Base-by-base conservation (phyloP, 2,797 vertebrate species). In the Hydrophis major region DNA sequence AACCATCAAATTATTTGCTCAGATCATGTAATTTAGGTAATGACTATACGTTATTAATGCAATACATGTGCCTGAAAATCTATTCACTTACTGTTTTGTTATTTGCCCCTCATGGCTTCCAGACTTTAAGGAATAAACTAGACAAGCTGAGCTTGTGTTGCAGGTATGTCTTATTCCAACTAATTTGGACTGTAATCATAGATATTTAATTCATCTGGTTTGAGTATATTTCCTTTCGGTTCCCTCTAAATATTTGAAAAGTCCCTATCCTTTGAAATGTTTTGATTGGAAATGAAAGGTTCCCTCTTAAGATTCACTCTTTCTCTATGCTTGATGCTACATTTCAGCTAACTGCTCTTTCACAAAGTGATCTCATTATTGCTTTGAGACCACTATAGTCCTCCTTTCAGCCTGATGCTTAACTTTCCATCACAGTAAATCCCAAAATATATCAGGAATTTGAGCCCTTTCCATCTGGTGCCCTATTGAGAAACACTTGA, bases 151-250 rank as follows among this genome's bases (percentile, higher is more conserved):
- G 0, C 16, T 42, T 57, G 25, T 88, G 0, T 55, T n/a, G 86
- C 61, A 47, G 94, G 96, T 96, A 92, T 1, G 96, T 93, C 74
- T 78, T 78, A 11, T 78, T 78, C 74, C 42, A 78, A 47, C 18
- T 56, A 89, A 93, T 90, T 8, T 37, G 6, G 14, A 7, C 74
- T 78, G 18, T 78, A 22, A 42, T 42, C 20, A 42, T 22, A 78
- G 18, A 22, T 42, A 42, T 78, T 78, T 42, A 22, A 78, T 78
- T 47, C 4, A 20, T 8, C 32, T 78, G 69, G 18, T 20, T 78
- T 78, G 60, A 3, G 2, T 87, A 2, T 8, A 32, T 3, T 86
- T 69, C 63, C 12, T 2, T n/a, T 16, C 66, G 0, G 2, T 69
- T 69, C 5, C 66, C 66, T 69, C 14, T 69, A 69, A 66, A n/a